phyloP scores from a whole-genome alignment of 1,140 invertebrate genomes.

The Mycetomoellerius zeteki region DNA sequence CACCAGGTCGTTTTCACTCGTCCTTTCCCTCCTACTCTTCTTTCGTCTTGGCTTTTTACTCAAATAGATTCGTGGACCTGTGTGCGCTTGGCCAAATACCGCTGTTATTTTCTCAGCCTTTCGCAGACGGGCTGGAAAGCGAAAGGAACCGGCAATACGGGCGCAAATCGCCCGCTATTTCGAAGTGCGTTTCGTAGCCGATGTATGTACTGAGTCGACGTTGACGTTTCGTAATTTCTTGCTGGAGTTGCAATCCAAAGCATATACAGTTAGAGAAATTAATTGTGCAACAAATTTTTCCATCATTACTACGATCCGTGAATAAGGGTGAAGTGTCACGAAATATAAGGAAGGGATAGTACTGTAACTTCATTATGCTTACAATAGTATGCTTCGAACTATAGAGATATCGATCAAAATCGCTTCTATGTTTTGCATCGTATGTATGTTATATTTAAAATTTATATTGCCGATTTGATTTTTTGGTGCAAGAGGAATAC shows the following conservation, averaged over 20 bases:
- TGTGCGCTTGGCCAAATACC: background rate
- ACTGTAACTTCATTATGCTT: background rate
- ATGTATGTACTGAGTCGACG: background rate
- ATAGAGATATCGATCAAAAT: background rate
- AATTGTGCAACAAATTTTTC: background rate
- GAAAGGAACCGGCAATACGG: constrained; percentile 2
- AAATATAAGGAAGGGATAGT: background rate
- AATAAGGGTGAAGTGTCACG: background rate
- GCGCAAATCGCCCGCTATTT: constrained; percentile 1
- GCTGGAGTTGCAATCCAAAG: background rate
- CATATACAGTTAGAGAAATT: background rate
- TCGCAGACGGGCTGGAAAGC: constrained; percentile 13
- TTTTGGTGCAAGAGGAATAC: too few relatives aligned
- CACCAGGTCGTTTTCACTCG: background rate
- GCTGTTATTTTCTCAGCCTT: background rate
- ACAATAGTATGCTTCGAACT: background rate
- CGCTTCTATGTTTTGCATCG: background rate
- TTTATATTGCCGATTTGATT: too few relatives aligned
- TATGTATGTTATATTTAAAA: background rate
- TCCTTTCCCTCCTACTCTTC: background rate
- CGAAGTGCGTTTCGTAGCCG: background rate
- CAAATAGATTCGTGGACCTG: background rate
- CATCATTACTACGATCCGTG: too few relatives aligned
- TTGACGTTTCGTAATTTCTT: constrained; percentile 32
- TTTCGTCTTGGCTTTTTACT: background rate